Evolutionary conservation across 2,888 invertebrate genomes (phyloP), one percentile per base, ranked within the genome.

Genomic region (Loripinus fragilis): DNA sequence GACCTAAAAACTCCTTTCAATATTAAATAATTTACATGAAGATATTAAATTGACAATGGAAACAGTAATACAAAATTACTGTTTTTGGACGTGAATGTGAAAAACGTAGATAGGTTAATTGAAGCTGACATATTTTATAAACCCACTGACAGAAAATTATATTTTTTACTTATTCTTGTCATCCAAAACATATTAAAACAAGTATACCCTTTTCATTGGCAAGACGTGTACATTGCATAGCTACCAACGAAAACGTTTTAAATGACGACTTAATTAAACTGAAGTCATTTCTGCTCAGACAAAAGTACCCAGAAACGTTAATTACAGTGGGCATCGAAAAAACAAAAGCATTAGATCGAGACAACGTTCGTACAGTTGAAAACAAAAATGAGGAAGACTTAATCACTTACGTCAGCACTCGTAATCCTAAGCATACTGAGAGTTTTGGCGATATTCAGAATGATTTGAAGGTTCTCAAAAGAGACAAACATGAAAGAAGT

Each of bases 1-100:
- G 52, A 52, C 52, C 52, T 52, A 52, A 52, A 52, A 52, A 25
- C 23, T 52, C 25, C 52, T 25, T 52, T 52, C 52, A n/a, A 52
- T 52, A 52, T 52, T 52, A 8, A 52, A 52, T 52, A 52, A 23
- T 52, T n/a, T 52, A 52, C 52, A 23, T 25, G 52, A 52, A 52
- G 25, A 52, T 52, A 52, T 52, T 23, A 52, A 52, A 2, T 52
- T 52, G 23, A 23, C 15, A 52, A 52, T 52, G 25, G 52, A 52
- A 52, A 52, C 25, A 52, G 52, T 52, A 52, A 52, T 25, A 25
- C 25, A 2, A 20, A 48, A 48, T 48, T 52, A 25, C 52, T 25
- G 25, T n/a, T 52, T 25, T 52, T 3, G 52, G 52, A 52, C 25
- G 25, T 52, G 52, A 52, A 52, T 23, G 25, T 52, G 25, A 52